Evolutionary conservation across 1,140 invertebrate species (phyloP).

Genomic region (Meloidogyne chitwoodi): DNA sequence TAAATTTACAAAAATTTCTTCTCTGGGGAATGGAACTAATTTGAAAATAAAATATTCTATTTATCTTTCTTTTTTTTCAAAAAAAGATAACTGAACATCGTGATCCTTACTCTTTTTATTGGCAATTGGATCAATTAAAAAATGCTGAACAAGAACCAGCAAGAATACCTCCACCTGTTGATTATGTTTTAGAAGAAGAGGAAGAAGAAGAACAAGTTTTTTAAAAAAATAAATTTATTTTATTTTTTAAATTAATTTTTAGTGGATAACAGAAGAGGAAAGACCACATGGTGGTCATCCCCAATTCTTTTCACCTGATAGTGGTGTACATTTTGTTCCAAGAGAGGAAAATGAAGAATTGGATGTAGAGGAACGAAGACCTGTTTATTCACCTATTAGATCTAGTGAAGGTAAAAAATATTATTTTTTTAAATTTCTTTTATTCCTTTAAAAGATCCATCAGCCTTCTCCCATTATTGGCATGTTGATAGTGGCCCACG

Average conservation of each 20-base stretch:
- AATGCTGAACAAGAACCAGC: slow-evolving; percentile 32
- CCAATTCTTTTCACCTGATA: slow-evolving; percentile 39
- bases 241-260: neutral
- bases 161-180: slow-evolving; percentile 22
- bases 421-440: neutral
- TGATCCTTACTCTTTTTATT: slow-evolving; percentile 60
- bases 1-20: too few relatives aligned
- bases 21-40: too few relatives aligned
- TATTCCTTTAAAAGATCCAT: slow-evolving; percentile 42
- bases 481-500: slow-evolving; percentile 96
- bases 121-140: slow-evolving; percentile 56
- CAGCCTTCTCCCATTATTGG: slow-evolving; percentile 78
- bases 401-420: neutral
- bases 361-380: neutral
- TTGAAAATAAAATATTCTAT: neutral
- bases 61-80: neutral
- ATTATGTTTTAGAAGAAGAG: slow-evolving; percentile 42
- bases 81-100: slow-evolving; percentile 53
- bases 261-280: neutral
- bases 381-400: neutral
- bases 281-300: neutral
- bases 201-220: slow-evolving; percentile 45
- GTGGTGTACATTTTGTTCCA: slow-evolving; percentile 48
- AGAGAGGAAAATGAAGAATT: neutral
- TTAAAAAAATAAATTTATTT: neutral